Evolutionary conservation across 1,140 invertebrate genomes (phyloP).

Genomic region (Ooceraea biroi): DNA sequence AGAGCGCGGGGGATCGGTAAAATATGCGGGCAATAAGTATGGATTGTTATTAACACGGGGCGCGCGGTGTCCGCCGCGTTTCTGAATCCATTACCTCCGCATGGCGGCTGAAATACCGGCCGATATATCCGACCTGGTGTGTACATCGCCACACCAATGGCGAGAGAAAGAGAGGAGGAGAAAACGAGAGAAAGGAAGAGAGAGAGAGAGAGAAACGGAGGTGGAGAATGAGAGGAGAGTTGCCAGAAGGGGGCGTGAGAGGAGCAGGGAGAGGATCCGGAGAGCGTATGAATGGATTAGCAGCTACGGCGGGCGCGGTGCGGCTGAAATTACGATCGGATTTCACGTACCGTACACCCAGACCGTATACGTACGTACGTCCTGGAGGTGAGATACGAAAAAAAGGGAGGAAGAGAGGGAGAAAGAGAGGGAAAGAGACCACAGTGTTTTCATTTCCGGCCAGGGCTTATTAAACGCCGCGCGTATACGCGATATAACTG

Average conservation of each 20-base stretch:
- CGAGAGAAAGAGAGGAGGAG: constrained; percentile 64
- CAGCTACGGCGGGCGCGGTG: constrained; percentile 79
- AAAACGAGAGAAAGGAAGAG: constrained; percentile 34
- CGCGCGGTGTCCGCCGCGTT: constrained; percentile 85
- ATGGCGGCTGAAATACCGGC: constrained; percentile 87
- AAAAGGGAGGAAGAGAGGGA: constrained; percentile 14
- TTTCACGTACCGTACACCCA: constrained; percentile 79
- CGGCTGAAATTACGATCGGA: constrained; percentile 84
- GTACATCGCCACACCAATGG: constrained; percentile 81
- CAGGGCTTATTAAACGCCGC: constrained; percentile 73
- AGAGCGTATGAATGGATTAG: constrained; percentile 84
- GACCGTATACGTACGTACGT: constrained; percentile 68
- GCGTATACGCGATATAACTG: constrained; percentile 59
- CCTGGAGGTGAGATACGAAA: constrained; percentile 49
- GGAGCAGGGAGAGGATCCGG: constrained; percentile 41
- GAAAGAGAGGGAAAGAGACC: constrained; percentile 47
- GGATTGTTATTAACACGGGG: constrained; percentile 87
- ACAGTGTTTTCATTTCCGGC: constrained; percentile 72
- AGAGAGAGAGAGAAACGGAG: constrained; percentile 47
- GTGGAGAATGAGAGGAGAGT: constrained; percentile 65
- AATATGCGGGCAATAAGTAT: constrained; percentile 87
- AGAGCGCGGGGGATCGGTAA: constrained; percentile 85
- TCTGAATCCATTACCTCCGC: constrained; percentile 87
- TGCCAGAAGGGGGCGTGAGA: constrained; percentile 50
- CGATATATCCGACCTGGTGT: constrained; percentile 85